phyloP scores from a whole-genome alignment of 2,888 invertebrate genomes.

The Zygaena filipendulae region DNA sequence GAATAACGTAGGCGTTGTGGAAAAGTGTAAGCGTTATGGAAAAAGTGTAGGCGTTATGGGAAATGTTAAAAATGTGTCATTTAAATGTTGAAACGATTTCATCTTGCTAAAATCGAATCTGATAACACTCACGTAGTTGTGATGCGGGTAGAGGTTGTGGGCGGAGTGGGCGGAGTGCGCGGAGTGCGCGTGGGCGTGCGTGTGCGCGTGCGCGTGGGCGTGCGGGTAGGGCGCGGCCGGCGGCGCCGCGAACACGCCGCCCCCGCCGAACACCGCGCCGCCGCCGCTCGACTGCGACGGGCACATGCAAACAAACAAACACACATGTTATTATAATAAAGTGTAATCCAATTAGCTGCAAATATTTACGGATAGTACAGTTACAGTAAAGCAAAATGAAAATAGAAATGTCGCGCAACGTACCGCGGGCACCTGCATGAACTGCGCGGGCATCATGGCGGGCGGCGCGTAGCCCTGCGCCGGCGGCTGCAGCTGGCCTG shows the following conservation, averaged over 20 bases:
- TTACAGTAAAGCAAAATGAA: too few species aligned
- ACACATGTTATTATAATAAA: constrained; percentile 1
- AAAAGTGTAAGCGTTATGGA: too few species aligned
- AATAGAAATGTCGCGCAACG: too few species aligned
- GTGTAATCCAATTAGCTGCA: constrained; percentile 4
- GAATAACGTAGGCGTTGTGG: too few species aligned
- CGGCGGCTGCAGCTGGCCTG: constrained; percentile 43
- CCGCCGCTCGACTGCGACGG: constrained; percentile 29
- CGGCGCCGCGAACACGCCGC: constrained; percentile 36
- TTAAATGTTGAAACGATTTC: too few species aligned
- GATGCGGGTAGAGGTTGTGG: constrained; percentile 47
- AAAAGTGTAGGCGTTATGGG: too few species aligned
- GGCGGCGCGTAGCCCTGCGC: constrained; percentile 58
- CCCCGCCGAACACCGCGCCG: constrained; percentile 37
- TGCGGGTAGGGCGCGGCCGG: constrained; percentile 39
- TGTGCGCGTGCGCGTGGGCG: too few species aligned
- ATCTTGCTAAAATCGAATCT: too few species aligned
- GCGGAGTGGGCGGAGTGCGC: constrained; percentile 37
- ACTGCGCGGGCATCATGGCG: constrained; percentile 62
- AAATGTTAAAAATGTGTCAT: too few species aligned
- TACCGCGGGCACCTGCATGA: constrained; percentile 58
- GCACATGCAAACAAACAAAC: neutral
- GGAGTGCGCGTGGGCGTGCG: constrained; percentile 3
- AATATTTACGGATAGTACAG: neutral
- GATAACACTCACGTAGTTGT: constrained; percentile 42